A percentile compares a stretch with the other conserved stretches of the same genome.
These are phyloP conservation scores for Zhuqinia jingwanae DNA, from an alignment of 2,888 invertebrate genomes.

Conservation along the genomic window DNA sequence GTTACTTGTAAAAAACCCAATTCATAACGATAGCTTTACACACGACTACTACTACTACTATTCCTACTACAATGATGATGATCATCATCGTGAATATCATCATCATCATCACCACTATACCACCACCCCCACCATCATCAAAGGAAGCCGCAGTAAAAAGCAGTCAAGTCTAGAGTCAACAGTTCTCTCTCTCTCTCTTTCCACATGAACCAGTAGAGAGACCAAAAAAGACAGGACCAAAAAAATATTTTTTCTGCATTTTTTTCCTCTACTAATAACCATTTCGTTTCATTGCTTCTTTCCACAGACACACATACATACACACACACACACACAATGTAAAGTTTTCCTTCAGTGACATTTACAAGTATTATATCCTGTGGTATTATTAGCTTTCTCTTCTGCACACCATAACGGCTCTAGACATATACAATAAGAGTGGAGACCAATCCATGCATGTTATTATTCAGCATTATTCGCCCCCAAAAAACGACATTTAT, in stretches of 20 bases:
- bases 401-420: neutral
- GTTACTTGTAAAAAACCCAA: neutral
- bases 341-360: slow-evolving; percentile 6
- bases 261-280: slow-evolving; percentile 6
- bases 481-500: slow-evolving; percentile 43
- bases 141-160: slow-evolving; percentile 42
- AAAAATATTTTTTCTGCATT: neutral
- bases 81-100: neutral
- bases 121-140: neutral
- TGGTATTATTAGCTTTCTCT: slow-evolving; percentile 27
- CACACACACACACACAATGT: neutral
- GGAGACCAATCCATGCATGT: neutral
- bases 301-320: neutral
- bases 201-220: slow-evolving; percentile 9
- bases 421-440: neutral
- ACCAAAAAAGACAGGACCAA: slow-evolving; percentile 12
- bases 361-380: slow-evolving; percentile 34
- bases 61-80: slow-evolving; percentile 3
- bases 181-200: slow-evolving; percentile 16
- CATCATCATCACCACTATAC: no score
- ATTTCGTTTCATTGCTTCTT: slow-evolving; percentile 21
- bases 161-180: slow-evolving; percentile 40
- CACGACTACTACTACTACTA: neutral
- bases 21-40: neutral
- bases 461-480: slow-evolving; percentile 2